Percentiles rank a stretch among this genome's conserved stretches.
phyloP scores from a whole-genome alignment of 2,888 invertebrate species.

The Nymphalis urticae region DNA sequence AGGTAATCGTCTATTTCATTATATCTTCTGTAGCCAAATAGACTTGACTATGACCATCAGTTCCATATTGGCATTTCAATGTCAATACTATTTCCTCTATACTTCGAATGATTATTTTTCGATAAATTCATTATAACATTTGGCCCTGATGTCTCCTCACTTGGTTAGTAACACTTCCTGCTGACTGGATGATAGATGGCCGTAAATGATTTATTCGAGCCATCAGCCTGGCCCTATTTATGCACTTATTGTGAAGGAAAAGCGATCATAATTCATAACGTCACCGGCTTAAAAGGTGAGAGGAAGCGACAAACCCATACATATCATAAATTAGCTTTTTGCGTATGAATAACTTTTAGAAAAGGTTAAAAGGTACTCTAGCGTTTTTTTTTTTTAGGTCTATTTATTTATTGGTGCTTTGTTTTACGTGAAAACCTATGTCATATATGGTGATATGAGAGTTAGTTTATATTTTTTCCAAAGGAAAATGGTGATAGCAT shows the following conservation, averaged over 20 bases:
- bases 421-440: too few species aligned
- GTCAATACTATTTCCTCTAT: background rate
- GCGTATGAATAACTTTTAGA: too few species aligned
- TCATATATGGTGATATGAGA: too few species aligned
- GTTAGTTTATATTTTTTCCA: too few species aligned
- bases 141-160: constrained; percentile 23
- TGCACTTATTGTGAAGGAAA: constrained; percentile 77
- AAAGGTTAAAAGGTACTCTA: background rate
- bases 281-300: constrained; percentile 39
- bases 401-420: too few species aligned
- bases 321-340: background rate
- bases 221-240: constrained; percentile 68
- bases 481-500: too few species aligned
- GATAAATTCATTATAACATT: constrained; percentile 24
- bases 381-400: too few species aligned
- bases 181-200: constrained; percentile 58
- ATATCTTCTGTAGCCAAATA: too few species aligned
- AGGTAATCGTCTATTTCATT: too few species aligned
- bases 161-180: constrained; percentile 46
- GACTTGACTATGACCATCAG: background rate
- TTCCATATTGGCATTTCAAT: background rate
- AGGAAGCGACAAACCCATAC: constrained; percentile 38
- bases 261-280: constrained; percentile 77
- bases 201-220: constrained; percentile 58
- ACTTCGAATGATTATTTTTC: background rate